Evolutionary conservation across 2,797 vertebrate species (phyloP).

Genomic region (Mionectes olivaceus): DNA sequence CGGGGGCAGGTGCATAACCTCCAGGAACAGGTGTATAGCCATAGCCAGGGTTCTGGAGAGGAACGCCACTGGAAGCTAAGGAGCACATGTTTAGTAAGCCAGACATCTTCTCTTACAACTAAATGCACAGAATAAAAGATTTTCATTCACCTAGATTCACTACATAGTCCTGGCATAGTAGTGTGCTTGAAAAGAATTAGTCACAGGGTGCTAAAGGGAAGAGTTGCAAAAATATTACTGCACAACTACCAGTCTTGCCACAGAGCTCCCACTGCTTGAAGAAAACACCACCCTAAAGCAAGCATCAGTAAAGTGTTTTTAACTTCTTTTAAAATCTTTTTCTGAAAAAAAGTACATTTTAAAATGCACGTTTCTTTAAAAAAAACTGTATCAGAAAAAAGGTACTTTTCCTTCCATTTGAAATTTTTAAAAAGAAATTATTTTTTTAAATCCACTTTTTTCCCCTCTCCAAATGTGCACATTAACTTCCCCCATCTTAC

Average conservation of each 20-base stretch:
- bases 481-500: neutral
- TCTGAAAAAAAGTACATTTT: neutral
- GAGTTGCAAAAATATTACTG: neutral
- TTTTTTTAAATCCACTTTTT: neutral
- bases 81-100: neutral
- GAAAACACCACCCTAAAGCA: neutral
- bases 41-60: conserved; percentile 81
- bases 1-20: neutral
- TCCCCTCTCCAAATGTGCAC: neutral
- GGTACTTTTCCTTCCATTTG: neutral
- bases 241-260: neutral
- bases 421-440: neutral
- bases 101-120: neutral
- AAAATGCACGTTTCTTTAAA: neutral
- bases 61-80: conserved; percentile 87
- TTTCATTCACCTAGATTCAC: neutral
- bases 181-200: neutral
- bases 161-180: accelerated
- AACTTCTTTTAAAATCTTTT: neutral
- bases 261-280: neutral
- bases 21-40: conserved; percentile 54
- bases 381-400: neutral
- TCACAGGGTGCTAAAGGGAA: neutral
- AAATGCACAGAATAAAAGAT: neutral
- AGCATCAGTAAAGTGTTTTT: neutral